Base-by-base conservation (phyloP, 2,888 invertebrate species). In the Dolichomitus sp. region DNA sequence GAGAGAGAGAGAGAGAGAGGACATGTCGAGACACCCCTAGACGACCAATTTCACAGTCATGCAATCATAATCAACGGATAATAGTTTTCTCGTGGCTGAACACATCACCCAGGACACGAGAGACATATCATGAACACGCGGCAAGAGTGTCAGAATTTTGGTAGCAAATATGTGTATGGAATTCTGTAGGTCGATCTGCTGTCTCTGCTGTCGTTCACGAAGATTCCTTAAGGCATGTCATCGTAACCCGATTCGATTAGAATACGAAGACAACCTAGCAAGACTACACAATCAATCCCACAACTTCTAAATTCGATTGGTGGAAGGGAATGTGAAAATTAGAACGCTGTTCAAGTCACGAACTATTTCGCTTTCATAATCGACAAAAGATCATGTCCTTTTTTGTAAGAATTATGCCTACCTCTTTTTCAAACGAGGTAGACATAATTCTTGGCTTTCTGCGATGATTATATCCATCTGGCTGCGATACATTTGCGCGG, bases 51-150 rank as follows among this genome's bases (percentile, higher is more conserved):
- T 91, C 89, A 90, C 87, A 90, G 92, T 91, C 92, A 92, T 92
- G 92, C 92, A 91, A 92, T 92, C 91, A 91, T 91, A 91, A 91
- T 92, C 90, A 89, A 63, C 84, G 85, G 87, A 90, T 89, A 89
- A 90, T 90, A 89, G 88, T 90, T 90, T 89, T 87, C 88, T 87
- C 83, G 81, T 79, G 79, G 69, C 78, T 80, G 79, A 75, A 81
- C 76, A 68, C 72, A 77, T 76, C 81, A 72, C 66, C 80, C 75
- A 77, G 70, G 74, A 83, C 72, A 66, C 48, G 65, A 74, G 80
- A 74, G 45, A 80, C 65, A 42, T 48, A 63, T 63, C 54, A 40
- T 27, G 42, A 75, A 45, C 78, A 76, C 68, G 54, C 84, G 72
- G 77, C 63, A 17, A 57, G 4, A 27, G 54, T 40, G 59, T 42